These are phyloP conservation scores for Podiceps cristatus DNA, from an alignment of 2,113 vertebrate species.

Conservation along the genomic window DNA sequence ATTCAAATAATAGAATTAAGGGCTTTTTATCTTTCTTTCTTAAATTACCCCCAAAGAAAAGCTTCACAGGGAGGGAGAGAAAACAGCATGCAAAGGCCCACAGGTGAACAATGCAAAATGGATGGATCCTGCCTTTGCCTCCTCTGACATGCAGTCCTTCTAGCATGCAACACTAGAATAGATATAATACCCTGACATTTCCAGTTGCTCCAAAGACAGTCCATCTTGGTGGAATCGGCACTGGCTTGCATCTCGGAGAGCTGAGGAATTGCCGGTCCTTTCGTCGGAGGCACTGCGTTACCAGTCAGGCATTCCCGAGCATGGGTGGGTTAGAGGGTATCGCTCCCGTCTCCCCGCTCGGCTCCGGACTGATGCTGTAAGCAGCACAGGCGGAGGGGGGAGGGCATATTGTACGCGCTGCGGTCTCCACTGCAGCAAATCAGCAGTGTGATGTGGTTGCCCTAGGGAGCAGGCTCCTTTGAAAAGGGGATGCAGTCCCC, in stretches of 20 bases:
- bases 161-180: constrained; percentile 78
- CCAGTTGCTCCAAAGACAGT: constrained; percentile 96
- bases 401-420: constrained; percentile 84
- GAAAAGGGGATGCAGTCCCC: constrained; percentile 67
- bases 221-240: constrained; percentile 93
- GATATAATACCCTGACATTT: constrained; percentile 93
- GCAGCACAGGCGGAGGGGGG: constrained; percentile 73
- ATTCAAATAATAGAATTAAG: background rate
- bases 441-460: constrained; percentile 80
- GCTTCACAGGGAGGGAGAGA: background rate
- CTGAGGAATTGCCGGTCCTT: constrained; percentile 54
- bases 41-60: constrained; percentile 40
- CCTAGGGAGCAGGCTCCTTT: constrained; percentile 72
- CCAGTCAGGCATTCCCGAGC: constrained; percentile 83
- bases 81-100: constrained; percentile 74
- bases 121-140: constrained; percentile 59
- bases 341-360: constrained; percentile 66
- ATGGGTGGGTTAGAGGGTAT: constrained; percentile 70
- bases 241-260: constrained; percentile 91
- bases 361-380: constrained; percentile 78
- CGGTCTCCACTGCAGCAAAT: constrained; percentile 89
- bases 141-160: constrained; percentile 56
- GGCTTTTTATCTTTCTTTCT: background rate
- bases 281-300: constrained; percentile 75
- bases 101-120: constrained; percentile 77